Evolutionary conservation across 2,888 invertebrate species (phyloP).

Genomic region (Corythucha ciliata): DNA sequence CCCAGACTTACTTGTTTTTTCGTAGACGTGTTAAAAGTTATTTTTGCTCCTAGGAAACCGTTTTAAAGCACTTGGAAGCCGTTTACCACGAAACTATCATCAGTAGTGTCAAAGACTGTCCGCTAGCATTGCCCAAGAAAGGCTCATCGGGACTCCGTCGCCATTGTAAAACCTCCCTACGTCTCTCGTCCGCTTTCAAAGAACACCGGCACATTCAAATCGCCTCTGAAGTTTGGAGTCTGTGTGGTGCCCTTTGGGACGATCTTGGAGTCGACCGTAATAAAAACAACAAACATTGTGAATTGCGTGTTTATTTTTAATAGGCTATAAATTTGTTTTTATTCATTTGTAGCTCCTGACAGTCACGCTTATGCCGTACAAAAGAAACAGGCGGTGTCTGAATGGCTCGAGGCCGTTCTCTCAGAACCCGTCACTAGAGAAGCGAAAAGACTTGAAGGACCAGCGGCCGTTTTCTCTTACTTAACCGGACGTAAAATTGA

Average conservation of each 20-base stretch:
- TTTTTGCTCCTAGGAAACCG: slow-evolving; percentile 44
- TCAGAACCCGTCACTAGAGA: slow-evolving; percentile 43
- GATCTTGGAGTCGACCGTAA: slow-evolving; percentile 51
- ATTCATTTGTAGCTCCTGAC: slow-evolving; percentile 21
- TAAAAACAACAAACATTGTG: slow-evolving; percentile 13
- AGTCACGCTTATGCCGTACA: slow-evolving; percentile 24
- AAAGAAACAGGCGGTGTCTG: slow-evolving; percentile 52
- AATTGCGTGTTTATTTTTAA: background rate
- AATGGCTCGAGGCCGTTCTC: slow-evolving; percentile 53
- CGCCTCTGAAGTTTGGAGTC: slow-evolving; percentile 52
- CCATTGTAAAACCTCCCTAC: slow-evolving; percentile 47
- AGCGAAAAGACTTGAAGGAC: slow-evolving; percentile 39
- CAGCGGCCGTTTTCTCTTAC: slow-evolving; percentile 40
- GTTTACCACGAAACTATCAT: slow-evolving; percentile 27
- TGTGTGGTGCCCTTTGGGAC: slow-evolving; percentile 80
- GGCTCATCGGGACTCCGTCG: slow-evolving; percentile 48
- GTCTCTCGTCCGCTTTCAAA: slow-evolving; percentile 37
- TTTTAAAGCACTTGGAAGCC: slow-evolving; percentile 54
- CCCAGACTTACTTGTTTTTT: slow-evolving; percentile 8
- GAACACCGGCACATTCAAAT: slow-evolving; percentile 39
- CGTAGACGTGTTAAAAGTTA: slow-evolving; percentile 13
- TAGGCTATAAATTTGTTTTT: background rate
- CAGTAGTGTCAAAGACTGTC: slow-evolving; percentile 49
- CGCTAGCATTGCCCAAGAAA: slow-evolving; percentile 43
- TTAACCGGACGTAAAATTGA: slow-evolving; percentile 44